A percentile compares a stretch with the other conserved stretches of the same genome.
phyloP scores from a whole-genome alignment of 2,888 invertebrate species.

The Allygus modestus region DNA sequence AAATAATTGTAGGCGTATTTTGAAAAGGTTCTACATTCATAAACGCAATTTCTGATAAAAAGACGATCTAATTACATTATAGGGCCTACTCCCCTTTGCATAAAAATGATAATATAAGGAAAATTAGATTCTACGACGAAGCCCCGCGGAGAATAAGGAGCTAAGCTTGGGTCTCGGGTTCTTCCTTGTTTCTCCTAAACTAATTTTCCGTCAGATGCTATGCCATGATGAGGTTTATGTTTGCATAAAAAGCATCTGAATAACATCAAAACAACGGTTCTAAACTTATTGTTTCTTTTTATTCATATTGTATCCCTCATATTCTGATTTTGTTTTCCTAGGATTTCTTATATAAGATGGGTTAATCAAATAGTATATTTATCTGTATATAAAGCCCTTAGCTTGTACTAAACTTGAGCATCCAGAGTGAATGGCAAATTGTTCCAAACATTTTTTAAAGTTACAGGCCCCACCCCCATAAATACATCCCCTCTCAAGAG shows the following conservation, averaged over 20 bases:
- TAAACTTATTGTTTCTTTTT: too few species aligned
- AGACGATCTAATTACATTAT: not conserved
- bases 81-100: not conserved
- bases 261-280: not conserved
- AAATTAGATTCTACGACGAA: constrained; percentile 11
- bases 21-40: not conserved
- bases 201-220: constrained; percentile 26
- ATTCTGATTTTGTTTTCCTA: too few species aligned
- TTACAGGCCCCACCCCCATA: too few species aligned
- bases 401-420: too few species aligned
- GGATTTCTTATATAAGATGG: too few species aligned
- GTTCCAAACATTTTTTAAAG: too few species aligned
- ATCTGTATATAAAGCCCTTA: too few species aligned
- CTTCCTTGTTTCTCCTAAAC: constrained; percentile 15
- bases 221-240: not conserved
- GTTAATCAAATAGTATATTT: too few species aligned
- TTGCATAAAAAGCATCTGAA: not conserved
- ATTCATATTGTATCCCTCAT: too few species aligned
- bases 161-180: not conserved
- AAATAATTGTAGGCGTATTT: too few species aligned
- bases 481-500: too few species aligned
- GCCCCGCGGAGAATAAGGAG: not conserved
- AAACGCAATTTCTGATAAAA: not conserved
- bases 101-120: constrained; percentile 23
- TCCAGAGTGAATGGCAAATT: too few species aligned